Percentiles rank a stretch among this genome's conserved stretches.
These are phyloP conservation scores for Parnassius mnemosyne DNA, from an alignment of 2,888 invertebrate species.

Conservation along the genomic window DNA sequence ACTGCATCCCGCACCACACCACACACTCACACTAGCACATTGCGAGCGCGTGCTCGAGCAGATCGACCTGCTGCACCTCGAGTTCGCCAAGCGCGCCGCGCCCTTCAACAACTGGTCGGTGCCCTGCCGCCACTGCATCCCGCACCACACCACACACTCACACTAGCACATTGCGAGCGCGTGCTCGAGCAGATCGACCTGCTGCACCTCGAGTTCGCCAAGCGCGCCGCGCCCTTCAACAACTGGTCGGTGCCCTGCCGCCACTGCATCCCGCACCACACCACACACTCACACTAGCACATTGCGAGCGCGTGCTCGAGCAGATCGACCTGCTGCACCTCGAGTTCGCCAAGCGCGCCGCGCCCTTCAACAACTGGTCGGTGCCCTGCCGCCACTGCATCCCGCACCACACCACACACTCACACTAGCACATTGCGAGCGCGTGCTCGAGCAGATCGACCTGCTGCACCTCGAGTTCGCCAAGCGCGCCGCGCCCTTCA, in stretches of 20 bases:
- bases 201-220: slow-evolving; percentile 98
- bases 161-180: no score
- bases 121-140: not conserved
- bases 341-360: slow-evolving; percentile 99
- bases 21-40: no score
- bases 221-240: slow-evolving; percentile 99
- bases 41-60: no score
- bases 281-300: no score
- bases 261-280: no score
- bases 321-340: slow-evolving; percentile 91
- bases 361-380: slow-evolving; percentile 98
- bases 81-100: slow-evolving; percentile 99
- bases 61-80: slow-evolving; percentile 94
- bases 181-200: slow-evolving; percentile 98
- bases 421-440: no score
- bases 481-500: slow-evolving; percentile 99
- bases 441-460: slow-evolving; percentile 97
- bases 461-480: slow-evolving; percentile 98
- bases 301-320: no score
- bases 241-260: slow-evolving; percentile 84
- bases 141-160: slow-evolving; percentile 95
- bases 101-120: slow-evolving; percentile 97
- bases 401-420: slow-evolving; percentile 93
- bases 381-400: not conserved
- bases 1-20: no score